phyloP scores from a whole-genome alignment of 2,888 invertebrate genomes.

The Scrobipalpa atriplicella region DNA sequence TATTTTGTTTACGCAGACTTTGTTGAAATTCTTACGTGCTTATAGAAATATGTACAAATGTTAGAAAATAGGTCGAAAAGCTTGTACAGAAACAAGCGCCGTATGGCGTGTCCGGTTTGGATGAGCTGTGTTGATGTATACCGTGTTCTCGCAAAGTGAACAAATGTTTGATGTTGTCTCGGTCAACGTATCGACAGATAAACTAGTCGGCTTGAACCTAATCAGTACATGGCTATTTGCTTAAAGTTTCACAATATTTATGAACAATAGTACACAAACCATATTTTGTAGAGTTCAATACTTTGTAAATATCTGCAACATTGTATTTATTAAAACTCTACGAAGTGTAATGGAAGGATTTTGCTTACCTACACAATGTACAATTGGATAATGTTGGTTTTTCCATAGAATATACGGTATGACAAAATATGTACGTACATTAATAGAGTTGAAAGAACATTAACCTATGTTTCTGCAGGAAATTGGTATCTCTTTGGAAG shows the following conservation, averaged over 20 bases:
- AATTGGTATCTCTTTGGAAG: no score
- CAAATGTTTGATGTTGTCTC: conserved; percentile 51
- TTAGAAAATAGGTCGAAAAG: conserved; percentile 25
- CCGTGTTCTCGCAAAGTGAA: conserved; percentile 49
- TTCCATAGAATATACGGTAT: no score
- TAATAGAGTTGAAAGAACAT: no score
- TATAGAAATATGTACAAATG: conserved; percentile 33
- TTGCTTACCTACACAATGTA: neutral
- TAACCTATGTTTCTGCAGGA: no score
- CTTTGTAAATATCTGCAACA: conserved; percentile 1
- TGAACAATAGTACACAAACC: neutral
- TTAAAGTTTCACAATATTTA: neutral
- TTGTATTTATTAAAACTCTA: neutral
- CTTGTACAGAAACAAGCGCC: conserved; percentile 10
- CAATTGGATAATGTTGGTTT: no score
- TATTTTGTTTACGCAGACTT: conserved; percentile 39
- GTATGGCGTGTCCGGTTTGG: conserved; percentile 1
- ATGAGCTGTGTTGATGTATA: conserved; percentile 26
- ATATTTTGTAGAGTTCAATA: neutral
- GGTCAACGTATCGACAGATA: conserved; percentile 24
- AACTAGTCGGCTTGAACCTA: conserved; percentile 31
- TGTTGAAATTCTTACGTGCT: conserved; percentile 36
- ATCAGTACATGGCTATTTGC: conserved; percentile 28
- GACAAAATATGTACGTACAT: no score
- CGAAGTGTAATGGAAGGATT: neutral